phyloP scores from a whole-genome alignment of 2,888 invertebrate species.

The Ceraclea dissimilis region DNA sequence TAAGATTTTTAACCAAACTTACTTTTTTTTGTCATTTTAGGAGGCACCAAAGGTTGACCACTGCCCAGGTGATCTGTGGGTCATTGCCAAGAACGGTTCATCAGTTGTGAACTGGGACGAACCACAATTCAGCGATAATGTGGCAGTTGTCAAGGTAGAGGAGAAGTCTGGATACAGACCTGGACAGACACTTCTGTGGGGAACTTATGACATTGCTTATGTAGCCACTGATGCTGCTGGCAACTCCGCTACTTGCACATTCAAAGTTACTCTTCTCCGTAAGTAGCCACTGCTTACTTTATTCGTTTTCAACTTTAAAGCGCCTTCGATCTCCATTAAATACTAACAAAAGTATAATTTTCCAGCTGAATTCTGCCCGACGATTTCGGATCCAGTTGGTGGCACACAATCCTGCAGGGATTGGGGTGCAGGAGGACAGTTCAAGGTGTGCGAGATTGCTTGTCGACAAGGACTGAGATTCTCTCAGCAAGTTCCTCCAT shows the following conservation, averaged over 20 bases:
- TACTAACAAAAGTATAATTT: conserved; percentile 30
- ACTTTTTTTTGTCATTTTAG: conserved; percentile 27
- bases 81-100: conserved; percentile 86
- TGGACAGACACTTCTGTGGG: conserved; percentile 84
- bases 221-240: conserved; percentile 90
- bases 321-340: too few species aligned
- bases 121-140: conserved; percentile 84
- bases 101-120: conserved; percentile 88
- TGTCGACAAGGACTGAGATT: conserved; percentile 83
- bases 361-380: conserved; percentile 87
- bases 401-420: conserved; percentile 88
- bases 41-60: conserved; percentile 79
- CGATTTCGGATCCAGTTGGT: conserved; percentile 80
- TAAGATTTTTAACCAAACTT: background rate
- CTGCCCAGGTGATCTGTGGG: conserved; percentile 91
- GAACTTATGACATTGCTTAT: conserved; percentile 86
- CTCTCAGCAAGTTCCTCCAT: conserved; percentile 88
- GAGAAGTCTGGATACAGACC: conserved; percentile 82
- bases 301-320: too few species aligned
- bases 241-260: conserved; percentile 85
- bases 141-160: conserved; percentile 68
- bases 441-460: conserved; percentile 88
- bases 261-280: conserved; percentile 85
- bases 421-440: conserved; percentile 94
- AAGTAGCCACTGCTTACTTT: conserved; percentile 36